Base-by-base conservation (phyloP, 2,113 vertebrate genomes). In the Phylloscopus whistleri region DNA sequence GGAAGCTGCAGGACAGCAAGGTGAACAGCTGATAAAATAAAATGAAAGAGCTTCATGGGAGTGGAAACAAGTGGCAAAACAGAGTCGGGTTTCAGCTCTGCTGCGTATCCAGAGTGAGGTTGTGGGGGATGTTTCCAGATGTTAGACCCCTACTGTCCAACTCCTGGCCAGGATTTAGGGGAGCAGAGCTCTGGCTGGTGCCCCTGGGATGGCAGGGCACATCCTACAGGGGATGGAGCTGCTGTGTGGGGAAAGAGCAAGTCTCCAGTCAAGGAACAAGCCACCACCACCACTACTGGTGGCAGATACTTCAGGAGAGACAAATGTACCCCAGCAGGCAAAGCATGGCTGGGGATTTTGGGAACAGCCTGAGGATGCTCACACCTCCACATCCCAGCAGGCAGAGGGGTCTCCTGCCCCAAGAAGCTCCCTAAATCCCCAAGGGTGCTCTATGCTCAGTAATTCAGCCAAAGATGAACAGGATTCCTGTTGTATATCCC, bases 1-100 rank as follows among this genome's bases (percentile, higher is more conserved):
- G 16, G 78, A 68, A 94, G 74, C 90, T 56, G 66, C 69, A 5
- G 85, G 64, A 60, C 23, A 10, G 27, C 28, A 10, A 37, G 44
- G 75, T 33, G 82, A 66, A 30, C 92, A 95, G 85, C 95, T 92
- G 95, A 87, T 86, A 82, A 93, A 95, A 95, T 74, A 92, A 43
- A 89, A 62, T 35, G 4, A 7, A 68, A 26, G 24, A 35, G 15
- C 48, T 37, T 74, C n/a, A 67, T 37, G 6, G 0, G 79, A 86
- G 64, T 10, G 83, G 68, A 89, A 77, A n/a, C 55, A 24, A 48
- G 79, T 46, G 31, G 64, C 75, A 39, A 84, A 93, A 28, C 26
- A 85, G 85, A 51, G 73, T 83, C 39, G 0, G 37, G 43, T 95
- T 96, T 93, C 82, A 76, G 70, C 84, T 66, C 23, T 0, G 31